A percentile compares a stretch with the other conserved stretches of the same genome.
Evolutionary conservation across 2,113 vertebrate species (phyloP).

Genomic region (Chloebia gouldiae): DNA sequence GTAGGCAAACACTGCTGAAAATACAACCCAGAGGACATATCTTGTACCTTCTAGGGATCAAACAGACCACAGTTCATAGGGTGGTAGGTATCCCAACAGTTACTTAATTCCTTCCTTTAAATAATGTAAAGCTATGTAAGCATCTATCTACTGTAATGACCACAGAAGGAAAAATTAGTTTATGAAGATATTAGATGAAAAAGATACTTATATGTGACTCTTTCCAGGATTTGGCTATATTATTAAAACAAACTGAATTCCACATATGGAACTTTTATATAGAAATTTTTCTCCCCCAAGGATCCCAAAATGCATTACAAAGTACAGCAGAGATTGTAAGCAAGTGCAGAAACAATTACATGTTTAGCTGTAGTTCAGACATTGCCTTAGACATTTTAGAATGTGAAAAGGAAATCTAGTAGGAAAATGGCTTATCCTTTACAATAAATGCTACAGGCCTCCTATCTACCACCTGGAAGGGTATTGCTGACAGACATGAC

Average conservation of each 20-base stretch:
- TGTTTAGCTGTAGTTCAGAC: background rate
- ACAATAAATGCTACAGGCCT: background rate
- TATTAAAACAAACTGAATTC: background rate
- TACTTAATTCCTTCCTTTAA: background rate
- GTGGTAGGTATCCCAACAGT: background rate
- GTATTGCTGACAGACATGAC: background rate
- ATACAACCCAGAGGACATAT: background rate
- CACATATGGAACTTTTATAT: background rate
- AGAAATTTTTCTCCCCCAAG: background rate
- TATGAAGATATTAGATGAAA: background rate
- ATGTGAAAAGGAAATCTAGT: background rate
- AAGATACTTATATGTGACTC: background rate
- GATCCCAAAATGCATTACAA: background rate
- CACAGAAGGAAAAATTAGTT: background rate
- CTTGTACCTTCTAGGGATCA: background rate
- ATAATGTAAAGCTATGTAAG: background rate
- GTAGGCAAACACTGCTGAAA: slow-evolving; percentile 23
- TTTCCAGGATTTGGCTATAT: background rate
- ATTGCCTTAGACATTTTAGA: background rate
- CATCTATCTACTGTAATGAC: background rate
- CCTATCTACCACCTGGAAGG: background rate
- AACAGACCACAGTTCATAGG: background rate
- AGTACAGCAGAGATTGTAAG: background rate
- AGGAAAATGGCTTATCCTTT: background rate
- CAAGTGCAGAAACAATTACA: background rate